Percentiles rank a stretch among this genome's conserved stretches.
These are phyloP conservation scores for Agrotis clavis DNA, from an alignment of 2,888 invertebrate genomes.

Conservation along the genomic window DNA sequence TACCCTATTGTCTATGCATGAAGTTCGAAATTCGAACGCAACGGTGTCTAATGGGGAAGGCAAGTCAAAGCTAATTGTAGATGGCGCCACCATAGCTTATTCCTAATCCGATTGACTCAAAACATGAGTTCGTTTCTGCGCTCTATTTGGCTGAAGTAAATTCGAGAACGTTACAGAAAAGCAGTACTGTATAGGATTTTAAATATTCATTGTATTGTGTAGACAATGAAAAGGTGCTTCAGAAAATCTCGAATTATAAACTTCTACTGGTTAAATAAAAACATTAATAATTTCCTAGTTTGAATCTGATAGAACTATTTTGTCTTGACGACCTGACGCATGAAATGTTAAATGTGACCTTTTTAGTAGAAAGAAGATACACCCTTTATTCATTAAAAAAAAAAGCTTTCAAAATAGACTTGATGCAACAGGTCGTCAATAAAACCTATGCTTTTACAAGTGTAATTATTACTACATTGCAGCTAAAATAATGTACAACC, in stretches of 20 bases:
- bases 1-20: too few relatives aligned
- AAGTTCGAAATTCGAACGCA: too few relatives aligned
- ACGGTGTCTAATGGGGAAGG: too few relatives aligned
- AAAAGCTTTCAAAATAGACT: not conserved
- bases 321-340: constrained; percentile 13
- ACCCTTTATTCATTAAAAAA: not conserved
- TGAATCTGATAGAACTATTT: not conserved
- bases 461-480: constrained; percentile 39
- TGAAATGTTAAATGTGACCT: not conserved
- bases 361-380: not conserved
- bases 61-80: too few relatives aligned
- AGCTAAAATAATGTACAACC: constrained; percentile 47
- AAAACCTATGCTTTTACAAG: constrained; percentile 28
- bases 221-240: constrained; percentile 38
- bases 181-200: too few relatives aligned
- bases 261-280: constrained; percentile 13
- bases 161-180: too few relatives aligned
- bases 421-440: constrained; percentile 39
- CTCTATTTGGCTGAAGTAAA: too few relatives aligned
- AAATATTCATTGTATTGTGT: constrained; percentile 8
- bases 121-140: too few relatives aligned
- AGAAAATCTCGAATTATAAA: constrained; percentile 7
- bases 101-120: too few relatives aligned
- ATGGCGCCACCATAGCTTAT: too few relatives aligned
- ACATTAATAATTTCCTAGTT: not conserved